phyloP scores from a whole-genome alignment of 2,888 invertebrate species.

The Drosophila nigricruria region DNA sequence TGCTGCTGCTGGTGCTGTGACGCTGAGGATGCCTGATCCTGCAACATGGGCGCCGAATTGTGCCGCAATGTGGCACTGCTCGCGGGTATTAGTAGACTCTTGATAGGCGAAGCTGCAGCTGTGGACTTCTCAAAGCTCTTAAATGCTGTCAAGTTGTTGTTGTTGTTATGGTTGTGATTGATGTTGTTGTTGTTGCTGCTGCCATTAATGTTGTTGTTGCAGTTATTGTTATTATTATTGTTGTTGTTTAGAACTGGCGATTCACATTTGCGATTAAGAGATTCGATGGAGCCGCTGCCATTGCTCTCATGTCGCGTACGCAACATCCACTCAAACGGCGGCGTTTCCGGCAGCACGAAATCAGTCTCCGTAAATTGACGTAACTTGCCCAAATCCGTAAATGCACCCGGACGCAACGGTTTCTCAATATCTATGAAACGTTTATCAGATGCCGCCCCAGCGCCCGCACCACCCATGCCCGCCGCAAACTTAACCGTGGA shows the following conservation, averaged over 20 bases:
- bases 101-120: conserved; percentile 76
- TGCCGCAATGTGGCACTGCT: conserved; percentile 53
- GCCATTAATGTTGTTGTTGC: conserved; percentile 56
- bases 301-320: conserved; percentile 78
- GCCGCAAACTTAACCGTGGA: conserved; percentile 77
- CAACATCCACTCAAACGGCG: conserved; percentile 88
- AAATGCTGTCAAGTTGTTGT: conserved; percentile 77
- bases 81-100: conserved; percentile 81
- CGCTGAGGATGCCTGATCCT: conserved; percentile 37
- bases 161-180: conserved; percentile 65
- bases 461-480: conserved; percentile 72
- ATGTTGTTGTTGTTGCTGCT: conserved; percentile 61
- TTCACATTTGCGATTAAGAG: conserved; percentile 76
- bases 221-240: conserved; percentile 53
- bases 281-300: conserved; percentile 76
- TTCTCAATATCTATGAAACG: conserved; percentile 90
- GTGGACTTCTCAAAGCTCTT: conserved; percentile 79
- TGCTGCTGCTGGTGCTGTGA: conserved; percentile 37
- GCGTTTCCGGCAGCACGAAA: conserved; percentile 87
- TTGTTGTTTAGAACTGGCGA: conserved; percentile 61
- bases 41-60: conserved; percentile 52
- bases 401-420: conserved; percentile 91
- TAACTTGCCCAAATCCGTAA: conserved; percentile 89
- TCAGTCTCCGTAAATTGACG: conserved; percentile 87
- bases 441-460: conserved; percentile 86